Evolutionary conservation across 2,888 invertebrate species (phyloP), one percentile per base, ranked within the genome.

Genomic region (Venusia cambrica): DNA sequence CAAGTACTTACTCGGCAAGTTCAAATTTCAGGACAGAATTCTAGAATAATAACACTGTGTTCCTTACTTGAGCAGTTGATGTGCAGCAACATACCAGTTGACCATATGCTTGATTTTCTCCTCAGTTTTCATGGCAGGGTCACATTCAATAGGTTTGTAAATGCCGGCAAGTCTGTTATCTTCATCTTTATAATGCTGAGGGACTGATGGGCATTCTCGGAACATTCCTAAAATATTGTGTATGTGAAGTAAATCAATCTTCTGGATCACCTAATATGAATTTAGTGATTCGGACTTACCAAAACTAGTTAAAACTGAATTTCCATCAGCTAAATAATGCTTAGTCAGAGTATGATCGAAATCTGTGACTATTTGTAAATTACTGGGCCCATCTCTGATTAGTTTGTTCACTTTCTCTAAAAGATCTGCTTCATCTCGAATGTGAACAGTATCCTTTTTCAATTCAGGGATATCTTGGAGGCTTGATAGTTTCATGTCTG

Each of bases 291-390:
- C 1, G 8, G 2, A 37, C 61, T 70, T 67, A 92, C 97, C 94
- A 85, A 96, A 97, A 73, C 96, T 96, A 25, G 94, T 94, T 1
- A 92, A 80, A 12, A 94, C 93, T 13, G 78, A 72, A 46, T 85
- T 87, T 0, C 96, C 96, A 74, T 91, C 88, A 43, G 92, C 89
- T 48, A 93, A 87, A 32, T 90, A 91, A 54, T 94, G 94, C 55
- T 93, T 93, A 0, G 97, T 96, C 25, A 97, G 80, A 1, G 97
- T 97, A 55, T 92, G 90, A 72, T 97, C 97, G 71, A 97, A 97
- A 73, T 97, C 97, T 0, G 95, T 93, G 0, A 97, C 94, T 13
- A 97, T 87, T 89, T 97, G 91, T 39, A 96, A 74, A 45, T 91
- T 91, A n/a, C 84, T 77, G 10, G 88, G 65, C 0, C 87, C 87